Base-by-base conservation (phyloP, 2,888 invertebrate genomes). In the Anarsia innoxiella region DNA sequence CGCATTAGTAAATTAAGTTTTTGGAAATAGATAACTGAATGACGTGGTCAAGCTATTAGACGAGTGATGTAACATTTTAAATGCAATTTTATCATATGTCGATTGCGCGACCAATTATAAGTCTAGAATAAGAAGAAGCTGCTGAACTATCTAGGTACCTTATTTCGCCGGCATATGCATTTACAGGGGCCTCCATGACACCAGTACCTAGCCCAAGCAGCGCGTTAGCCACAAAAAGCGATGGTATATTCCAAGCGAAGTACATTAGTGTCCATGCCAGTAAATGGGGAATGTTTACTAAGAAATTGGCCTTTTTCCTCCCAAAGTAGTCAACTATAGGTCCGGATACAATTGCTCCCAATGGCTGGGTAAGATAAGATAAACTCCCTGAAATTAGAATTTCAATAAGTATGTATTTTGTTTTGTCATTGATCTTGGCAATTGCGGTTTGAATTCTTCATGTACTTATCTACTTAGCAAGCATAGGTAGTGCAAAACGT, bases 131-230 rank as follows among this genome's bases (percentile, higher is more conserved):
- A n/a, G n/a, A n/a, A n/a, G n/a, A n/a, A n/a, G n/a, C n/a, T n/a
- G n/a, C n/a, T n/a, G n/a, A n/a, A n/a, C n/a, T n/a, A n/a, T n/a
- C n/a, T n/a, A n/a, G 19, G 4, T 3, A 86, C 86, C 83, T 83
- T 23, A 88, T 86, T 69, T 88, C 88, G 2, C 88, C 87, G 5
- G 88, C 83, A 49, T 88, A 88, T 1, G 88, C 83, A 37, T 86
- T 76, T 28, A 87, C 83, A 0, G 88, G 88, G 0, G 88, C 88
- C 49, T 88, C 88, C 87, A 88, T 87, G 15, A 88, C 72, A 0
- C 88, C 88, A 5, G 86, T 80, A 0, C 88, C 87, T 1, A 88
- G 46, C 0, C 88, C 88, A 25, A 88, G 61, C 6, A 88, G 53
- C 2, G 77, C 77, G 27, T 77, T 85, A 0, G 86, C 86, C 2